Percentiles rank a stretch among this genome's conserved stretches.
Evolutionary conservation across 2,113 vertebrate species (phyloP).

Genomic region (Tachysurus vachellii): DNA sequence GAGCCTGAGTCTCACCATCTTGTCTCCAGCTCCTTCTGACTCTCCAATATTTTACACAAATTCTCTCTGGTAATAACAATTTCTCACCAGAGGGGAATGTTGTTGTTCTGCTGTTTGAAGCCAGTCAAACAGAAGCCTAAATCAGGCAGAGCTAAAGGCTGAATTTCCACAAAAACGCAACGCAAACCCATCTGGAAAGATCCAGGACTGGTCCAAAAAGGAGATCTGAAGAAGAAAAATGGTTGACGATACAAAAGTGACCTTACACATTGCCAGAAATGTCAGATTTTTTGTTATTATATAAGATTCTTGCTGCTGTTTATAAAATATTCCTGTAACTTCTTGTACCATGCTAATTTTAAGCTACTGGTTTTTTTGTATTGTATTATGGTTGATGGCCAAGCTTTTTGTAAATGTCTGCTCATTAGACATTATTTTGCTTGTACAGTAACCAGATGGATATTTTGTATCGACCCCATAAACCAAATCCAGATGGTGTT

Average conservation of each 20-base stretch:
- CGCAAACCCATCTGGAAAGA: conserved; percentile 93
- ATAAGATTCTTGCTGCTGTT: background rate
- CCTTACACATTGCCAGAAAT: background rate
- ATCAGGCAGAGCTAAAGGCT: conserved; percentile 83
- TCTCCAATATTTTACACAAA: no score
- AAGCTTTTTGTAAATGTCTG: background rate
- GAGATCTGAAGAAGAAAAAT: conserved; percentile 99
- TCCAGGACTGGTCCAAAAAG: conserved; percentile 86
- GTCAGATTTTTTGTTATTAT: conserved; percentile 3
- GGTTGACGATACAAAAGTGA: conserved; percentile 75
- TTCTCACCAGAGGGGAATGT: no score
- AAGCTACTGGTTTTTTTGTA: background rate
- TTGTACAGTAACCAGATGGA: background rate
- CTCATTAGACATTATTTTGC: background rate
- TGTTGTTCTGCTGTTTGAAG: conserved; percentile 61
- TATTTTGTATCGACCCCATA: background rate
- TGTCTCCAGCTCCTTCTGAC: no score
- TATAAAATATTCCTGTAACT: conserved; percentile 12
- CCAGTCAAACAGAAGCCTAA: conserved; percentile 85
- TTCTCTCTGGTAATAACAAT: no score
- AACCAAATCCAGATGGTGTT: conserved; percentile 43
- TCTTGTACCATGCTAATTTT: background rate
- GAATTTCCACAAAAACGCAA: conserved; percentile 89
- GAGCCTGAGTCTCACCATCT: no score
- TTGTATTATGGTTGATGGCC: no score